Percentiles rank a stretch among this genome's conserved stretches.
These are phyloP conservation scores for Argyresthia goedartella DNA, from an alignment of 2,888 invertebrate genomes.

Conservation along the genomic window DNA sequence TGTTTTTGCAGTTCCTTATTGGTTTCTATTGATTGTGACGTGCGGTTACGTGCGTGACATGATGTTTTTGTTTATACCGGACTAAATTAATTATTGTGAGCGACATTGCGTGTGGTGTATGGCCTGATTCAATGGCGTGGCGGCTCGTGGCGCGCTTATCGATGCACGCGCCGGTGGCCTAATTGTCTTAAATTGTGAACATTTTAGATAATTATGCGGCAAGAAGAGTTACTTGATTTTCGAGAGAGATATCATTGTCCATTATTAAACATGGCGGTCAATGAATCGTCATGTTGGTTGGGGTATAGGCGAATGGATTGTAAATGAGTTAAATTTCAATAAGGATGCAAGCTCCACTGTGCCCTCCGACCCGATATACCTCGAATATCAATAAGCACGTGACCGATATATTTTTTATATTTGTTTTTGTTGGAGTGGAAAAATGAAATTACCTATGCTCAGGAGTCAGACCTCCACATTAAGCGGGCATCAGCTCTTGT, in stretches of 20 bases:
- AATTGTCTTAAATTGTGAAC: constrained; percentile 4
- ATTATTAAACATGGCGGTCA: no score
- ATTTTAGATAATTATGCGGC: no score
- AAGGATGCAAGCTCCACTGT: constrained; percentile 8
- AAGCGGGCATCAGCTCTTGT: no score
- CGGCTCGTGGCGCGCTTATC: constrained; percentile 41
- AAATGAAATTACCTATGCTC: no score
- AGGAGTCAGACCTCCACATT: no score
- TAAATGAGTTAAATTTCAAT: no score
- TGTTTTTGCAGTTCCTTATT: constrained; percentile 9
- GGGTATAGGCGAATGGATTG: no score
- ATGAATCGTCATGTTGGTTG: no score
- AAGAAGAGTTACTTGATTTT: no score
- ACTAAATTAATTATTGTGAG: constrained; percentile 9
- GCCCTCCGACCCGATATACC: constrained; percentile 44
- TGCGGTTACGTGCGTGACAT: constrained; percentile 5
- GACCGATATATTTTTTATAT: no score
- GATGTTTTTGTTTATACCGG: constrained; percentile 8
- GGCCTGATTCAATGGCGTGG: constrained; percentile 16
- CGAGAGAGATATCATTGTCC: no score
- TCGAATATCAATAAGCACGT: constrained; percentile 59
- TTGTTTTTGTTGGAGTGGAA: no score
- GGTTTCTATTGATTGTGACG: constrained; percentile 15
- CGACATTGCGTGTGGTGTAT: constrained; percentile 16
- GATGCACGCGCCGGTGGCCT: constrained; percentile 38